Percentiles rank a stretch among this genome's conserved stretches.
Evolutionary conservation across 2,113 vertebrate genomes (phyloP).

Genomic region (Gila orcuttii): DNA sequence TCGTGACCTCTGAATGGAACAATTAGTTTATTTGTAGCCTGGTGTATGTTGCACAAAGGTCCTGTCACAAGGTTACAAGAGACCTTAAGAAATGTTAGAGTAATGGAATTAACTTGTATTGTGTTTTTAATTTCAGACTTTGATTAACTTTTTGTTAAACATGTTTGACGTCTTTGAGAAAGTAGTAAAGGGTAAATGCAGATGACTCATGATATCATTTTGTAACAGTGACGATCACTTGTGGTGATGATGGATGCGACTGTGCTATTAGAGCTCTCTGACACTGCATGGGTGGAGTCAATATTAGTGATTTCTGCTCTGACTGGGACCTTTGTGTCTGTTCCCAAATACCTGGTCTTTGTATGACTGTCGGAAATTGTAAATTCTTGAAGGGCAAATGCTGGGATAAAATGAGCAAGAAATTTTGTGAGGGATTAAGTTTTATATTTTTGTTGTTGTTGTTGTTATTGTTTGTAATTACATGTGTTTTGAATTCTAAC

Average conservation of each 20-base stretch:
- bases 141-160: not conserved
- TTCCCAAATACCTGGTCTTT: not conserved
- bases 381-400: not conserved
- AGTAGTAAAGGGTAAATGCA: not conserved
- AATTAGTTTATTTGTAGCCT: not conserved
- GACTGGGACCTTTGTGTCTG: not conserved
- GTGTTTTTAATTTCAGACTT: not conserved
- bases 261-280: not conserved
- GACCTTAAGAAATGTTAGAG: not conserved
- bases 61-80: conserved; percentile 5
- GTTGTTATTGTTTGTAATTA: not conserved
- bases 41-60: not conserved
- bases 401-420: not conserved
- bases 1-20: conserved; percentile 2
- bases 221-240: not conserved
- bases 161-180: not conserved
- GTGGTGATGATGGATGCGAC: not conserved
- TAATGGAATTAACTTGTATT: not conserved
- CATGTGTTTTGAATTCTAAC: conserved; percentile 20
- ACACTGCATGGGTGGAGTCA: not conserved
- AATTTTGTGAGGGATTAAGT: not conserved
- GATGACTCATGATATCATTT: not conserved
- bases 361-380: not conserved
- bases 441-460: not conserved
- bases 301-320: conserved; percentile 17